Percentiles rank a stretch among this genome's conserved stretches.
These are phyloP conservation scores for Theonella swinhoei DNA, from an alignment of 37 sponge, comb jelly and placozoan genomes.

Conservation along the genomic window DNA sequence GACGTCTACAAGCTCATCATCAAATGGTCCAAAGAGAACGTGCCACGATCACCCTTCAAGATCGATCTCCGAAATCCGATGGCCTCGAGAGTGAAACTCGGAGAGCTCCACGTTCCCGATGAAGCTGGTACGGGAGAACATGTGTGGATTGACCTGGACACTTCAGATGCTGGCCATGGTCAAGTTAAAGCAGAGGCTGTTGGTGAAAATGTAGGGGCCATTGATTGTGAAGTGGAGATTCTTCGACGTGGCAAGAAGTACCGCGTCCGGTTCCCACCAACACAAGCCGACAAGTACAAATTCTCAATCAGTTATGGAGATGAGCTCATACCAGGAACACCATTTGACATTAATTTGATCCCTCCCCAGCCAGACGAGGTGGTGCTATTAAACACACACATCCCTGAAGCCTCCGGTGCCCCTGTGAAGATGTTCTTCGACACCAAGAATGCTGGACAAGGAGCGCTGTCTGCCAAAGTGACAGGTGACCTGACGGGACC, in stretches of 20 bases:
- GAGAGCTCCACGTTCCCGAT: conserved; percentile 52
- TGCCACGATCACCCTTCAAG: conserved; percentile 72
- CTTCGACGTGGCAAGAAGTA: background rate
- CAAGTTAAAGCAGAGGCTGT: conserved; percentile 9
- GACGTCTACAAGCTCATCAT: conserved; percentile 57
- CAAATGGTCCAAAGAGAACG: conserved; percentile 52
- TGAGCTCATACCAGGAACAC: conserved; percentile 54
- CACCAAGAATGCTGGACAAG: conserved; percentile 58
- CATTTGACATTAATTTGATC: conserved; percentile 61
- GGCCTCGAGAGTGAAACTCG: conserved; percentile 40
- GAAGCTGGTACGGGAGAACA: conserved; percentile 35
- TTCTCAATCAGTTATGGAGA: conserved; percentile 46
- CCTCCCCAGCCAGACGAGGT: conserved; percentile 44
- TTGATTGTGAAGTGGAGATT: conserved; percentile 24
- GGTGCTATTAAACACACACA: conserved; percentile 7
- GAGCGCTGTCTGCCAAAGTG: conserved; percentile 36
- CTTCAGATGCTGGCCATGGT: conserved; percentile 53
- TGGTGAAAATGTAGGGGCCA: conserved; percentile 23
- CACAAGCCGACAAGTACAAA: conserved; percentile 47
- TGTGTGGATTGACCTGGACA: conserved; percentile 38
- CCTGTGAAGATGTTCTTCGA: conserved; percentile 45
- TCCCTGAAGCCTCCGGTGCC: conserved; percentile 14
- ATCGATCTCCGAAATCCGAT: conserved; percentile 52
- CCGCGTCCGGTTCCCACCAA: conserved; percentile 41
- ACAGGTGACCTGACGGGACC: conserved; percentile 21